These are phyloP conservation scores for Saccopteryx bilineata DNA, from an alignment of 2,113 vertebrate species.

Conservation along the genomic window DNA sequence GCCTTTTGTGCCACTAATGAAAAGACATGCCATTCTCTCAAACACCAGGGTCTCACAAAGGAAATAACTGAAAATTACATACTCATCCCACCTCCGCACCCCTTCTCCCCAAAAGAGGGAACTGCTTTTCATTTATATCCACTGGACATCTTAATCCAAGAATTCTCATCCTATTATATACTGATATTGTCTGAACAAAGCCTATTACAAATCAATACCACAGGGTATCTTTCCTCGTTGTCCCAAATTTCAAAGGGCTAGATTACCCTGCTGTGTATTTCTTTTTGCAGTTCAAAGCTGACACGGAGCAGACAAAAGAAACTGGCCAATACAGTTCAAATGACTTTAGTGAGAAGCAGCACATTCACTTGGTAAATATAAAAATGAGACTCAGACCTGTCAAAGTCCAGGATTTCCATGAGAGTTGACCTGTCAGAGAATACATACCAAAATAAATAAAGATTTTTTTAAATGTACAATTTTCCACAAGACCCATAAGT, in stretches of 20 bases:
- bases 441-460: constrained; percentile 64
- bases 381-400: constrained; percentile 68
- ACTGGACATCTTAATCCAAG: constrained; percentile 74
- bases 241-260: constrained; percentile 77
- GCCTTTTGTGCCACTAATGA: constrained; percentile 74
- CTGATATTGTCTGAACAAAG: constrained; percentile 71
- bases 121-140: constrained; percentile 73
- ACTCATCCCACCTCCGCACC: constrained; percentile 22
- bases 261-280: constrained; percentile 78
- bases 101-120: constrained; percentile 34
- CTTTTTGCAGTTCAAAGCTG: constrained; percentile 80
- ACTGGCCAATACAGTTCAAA: constrained; percentile 71
- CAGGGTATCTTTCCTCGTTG: constrained; percentile 69
- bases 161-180: constrained; percentile 58
- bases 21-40: constrained; percentile 68
- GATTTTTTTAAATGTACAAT: constrained; percentile 21
- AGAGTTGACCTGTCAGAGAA: constrained; percentile 54
- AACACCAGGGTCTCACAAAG: constrained; percentile 72
- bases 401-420: constrained; percentile 68
- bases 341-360: constrained; percentile 74
- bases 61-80: constrained; percentile 73
- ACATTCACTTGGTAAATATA: constrained; percentile 70
- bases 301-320: constrained; percentile 74
- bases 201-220: constrained; percentile 69
- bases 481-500: constrained; percentile 1